Evolutionary conservation across 2,113 vertebrate genomes (phyloP), one percentile per base, ranked within the genome.

Genomic region (Petroica traversi): DNA sequence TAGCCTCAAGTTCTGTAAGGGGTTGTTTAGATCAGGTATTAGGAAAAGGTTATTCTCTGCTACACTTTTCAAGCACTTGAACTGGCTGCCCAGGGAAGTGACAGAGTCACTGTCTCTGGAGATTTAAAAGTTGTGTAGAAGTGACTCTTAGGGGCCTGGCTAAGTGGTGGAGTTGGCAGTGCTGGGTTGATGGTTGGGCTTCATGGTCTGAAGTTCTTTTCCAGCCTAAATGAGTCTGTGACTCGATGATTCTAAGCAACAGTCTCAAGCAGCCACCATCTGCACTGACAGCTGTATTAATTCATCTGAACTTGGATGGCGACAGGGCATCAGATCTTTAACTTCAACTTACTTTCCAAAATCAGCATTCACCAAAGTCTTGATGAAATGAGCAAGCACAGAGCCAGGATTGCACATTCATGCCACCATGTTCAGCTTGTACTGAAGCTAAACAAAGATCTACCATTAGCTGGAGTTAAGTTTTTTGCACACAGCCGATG

Each of bases 261-360:
- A 33, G 58, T 48, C 20, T 9, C 18, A 84, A 91, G 75, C 38
- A 71, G 38, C 31, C 83, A 74, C 17, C 15, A 45, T 88, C 23
- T 69, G 31, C 40, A 82, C 38, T 73, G 64, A 88, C 74, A 93
- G 51, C 36, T 83, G 12, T 78, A 92, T 79, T 78, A 89, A 87
- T 93, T 92, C 24, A 34, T 79, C 31, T 72, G 48, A n/a, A 34
- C 54, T 93, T 45, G 79, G 31, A 52, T 40, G 25, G 49, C 86
- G 73, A 66, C 31, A 51, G 34, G 45, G 71, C 66, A 91, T 79
- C 31, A 48, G 58, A 68, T 61, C 15, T 83, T 72, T 63, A 75
- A 75, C 28, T 96, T 62, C 48, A 76, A n/a, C 11, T 61, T 82
- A n/a, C 85, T 85, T 95, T 86, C 92, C 93, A 95, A 88, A 95